Base-by-base conservation (phyloP, 2,797 vertebrate species). In the Ibycter americanus region DNA sequence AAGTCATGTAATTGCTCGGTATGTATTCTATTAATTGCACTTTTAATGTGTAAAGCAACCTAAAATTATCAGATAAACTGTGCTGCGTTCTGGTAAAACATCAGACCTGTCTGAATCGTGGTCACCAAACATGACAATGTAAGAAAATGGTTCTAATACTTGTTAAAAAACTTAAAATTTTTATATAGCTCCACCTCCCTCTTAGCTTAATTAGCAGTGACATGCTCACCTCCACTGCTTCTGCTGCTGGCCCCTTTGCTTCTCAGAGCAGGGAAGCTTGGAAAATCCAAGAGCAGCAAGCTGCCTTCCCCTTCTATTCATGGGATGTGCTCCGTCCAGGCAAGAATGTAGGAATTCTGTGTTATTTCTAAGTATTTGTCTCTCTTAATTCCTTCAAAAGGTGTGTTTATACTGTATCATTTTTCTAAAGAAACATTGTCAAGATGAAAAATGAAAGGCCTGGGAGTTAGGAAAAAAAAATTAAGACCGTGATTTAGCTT, bases 391-490 rank as follows among this genome's bases (percentile, higher is more conserved):
- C 90, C 63, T 92, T 92, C 63, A 54, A 74, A 96, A 96, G 65
- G 42, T 78, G 40, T 91, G 90, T 94, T 95, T 97, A 92, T 95
- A 92, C 63, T 79, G 62, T 59, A 88, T 80, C 61, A 83, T 96
- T 94, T 93, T 90, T 97, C 52, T 90, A 62, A 92, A 97, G 92
- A 94, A 96, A 96, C 83, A 67, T 78, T 97, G 91, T 93, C 93
- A 89, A 89, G 73, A 77, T 96, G 90, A 97, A 90, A 96, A 97
- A 94, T 94, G 70, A 77, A 71, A 91, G 46, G 47, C 52, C 49
- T 78, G 63, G 32, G 66, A 94, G 73, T 89, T 65, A 63, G 68
- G 62, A 82, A 93, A 93, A 82, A 93, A 95, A 84, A 92, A 72
- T 79, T 80, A 92, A 89, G 71, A 77, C 52, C 23, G 38, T 51